Conservation (phyloP, 2,888 invertebrate genomes). For the Epistrophe grossulariae region DNA sequence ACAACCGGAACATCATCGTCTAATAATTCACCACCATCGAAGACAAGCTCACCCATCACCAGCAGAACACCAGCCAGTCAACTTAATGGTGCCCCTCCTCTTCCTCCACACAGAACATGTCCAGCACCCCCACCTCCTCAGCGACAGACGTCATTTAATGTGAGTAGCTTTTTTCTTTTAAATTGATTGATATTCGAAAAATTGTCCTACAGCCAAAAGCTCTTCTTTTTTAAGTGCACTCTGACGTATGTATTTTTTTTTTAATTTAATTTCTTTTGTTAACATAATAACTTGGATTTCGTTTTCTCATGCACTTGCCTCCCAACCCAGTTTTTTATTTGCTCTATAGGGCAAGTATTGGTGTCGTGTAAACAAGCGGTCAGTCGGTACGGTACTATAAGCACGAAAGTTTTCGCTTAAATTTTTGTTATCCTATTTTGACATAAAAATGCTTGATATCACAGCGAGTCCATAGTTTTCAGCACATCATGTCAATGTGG, state of each 20-base stretch:
- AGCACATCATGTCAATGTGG: too few species aligned
- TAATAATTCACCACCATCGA: conserved; percentile 77
- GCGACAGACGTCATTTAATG: conserved; percentile 80
- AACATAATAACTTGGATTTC: conserved; percentile 10
- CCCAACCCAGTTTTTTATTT: conserved; percentile 39
- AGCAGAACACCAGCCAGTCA: conserved; percentile 72
- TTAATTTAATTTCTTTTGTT: not conserved
- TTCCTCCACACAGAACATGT: conserved; percentile 83
- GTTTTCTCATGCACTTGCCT: conserved; percentile 52
- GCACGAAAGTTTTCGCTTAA: not conserved
- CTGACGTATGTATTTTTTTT: not conserved
- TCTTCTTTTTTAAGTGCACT: conserved; percentile 26
- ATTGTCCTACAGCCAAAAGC: conserved; percentile 35
- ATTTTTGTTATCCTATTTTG: not conserved
- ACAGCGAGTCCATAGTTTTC: too few species aligned
- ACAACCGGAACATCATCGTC: conserved; percentile 74
- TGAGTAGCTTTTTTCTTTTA: conserved; percentile 78
- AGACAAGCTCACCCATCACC: conserved; percentile 62
- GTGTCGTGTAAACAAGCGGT: not conserved
- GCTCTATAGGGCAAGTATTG: not conserved
- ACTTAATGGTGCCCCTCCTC: conserved; percentile 82
- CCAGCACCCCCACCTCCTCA: conserved; percentile 83
- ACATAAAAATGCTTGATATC: too few species aligned
- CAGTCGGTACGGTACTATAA: not conserved
- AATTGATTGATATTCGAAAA: not conserved